phyloP scores from a whole-genome alignment of 2,888 invertebrate species.

The Strigamia maritima region DNA sequence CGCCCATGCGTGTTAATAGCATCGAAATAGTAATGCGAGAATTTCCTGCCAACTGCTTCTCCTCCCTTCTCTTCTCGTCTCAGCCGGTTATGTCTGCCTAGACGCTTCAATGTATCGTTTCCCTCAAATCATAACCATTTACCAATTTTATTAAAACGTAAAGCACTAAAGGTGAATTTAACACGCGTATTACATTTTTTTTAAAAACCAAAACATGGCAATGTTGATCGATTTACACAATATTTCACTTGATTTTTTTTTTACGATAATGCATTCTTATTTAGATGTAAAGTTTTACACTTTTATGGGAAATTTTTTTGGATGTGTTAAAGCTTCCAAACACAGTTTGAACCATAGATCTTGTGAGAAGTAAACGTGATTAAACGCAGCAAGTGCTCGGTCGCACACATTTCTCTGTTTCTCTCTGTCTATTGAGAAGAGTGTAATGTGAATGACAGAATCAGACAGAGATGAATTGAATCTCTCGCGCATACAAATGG shows the following conservation, averaged over 20 bases:
- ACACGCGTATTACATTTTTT: background rate
- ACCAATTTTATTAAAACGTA: slow-evolving; percentile 31
- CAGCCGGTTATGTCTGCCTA: slow-evolving; percentile 32
- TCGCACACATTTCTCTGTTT: slow-evolving; percentile 31
- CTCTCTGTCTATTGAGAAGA: slow-evolving; percentile 31
- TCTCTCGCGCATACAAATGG: slow-evolving; percentile 32
- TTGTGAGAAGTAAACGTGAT: slow-evolving; percentile 20
- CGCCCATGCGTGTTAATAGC: slow-evolving; percentile 32
- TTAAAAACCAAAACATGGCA: background rate
- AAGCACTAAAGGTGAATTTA: slow-evolving; percentile 28
- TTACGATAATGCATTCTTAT: slow-evolving; percentile 1
- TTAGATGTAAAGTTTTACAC: slow-evolving; percentile 22
- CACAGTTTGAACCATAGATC: slow-evolving; percentile 18
- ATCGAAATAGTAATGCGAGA: slow-evolving; percentile 34
- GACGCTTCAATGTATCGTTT: slow-evolving; percentile 34
- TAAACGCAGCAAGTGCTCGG: slow-evolving; percentile 34
- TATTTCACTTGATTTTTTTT: background rate
- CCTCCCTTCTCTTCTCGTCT: background rate
- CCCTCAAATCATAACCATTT: slow-evolving; percentile 31
- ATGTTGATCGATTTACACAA: slow-evolving; percentile 8
- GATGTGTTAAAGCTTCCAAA: slow-evolving; percentile 11
- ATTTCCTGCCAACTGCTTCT: slow-evolving; percentile 25
- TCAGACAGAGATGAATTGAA: slow-evolving; percentile 34
- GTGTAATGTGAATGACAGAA: slow-evolving; percentile 34
- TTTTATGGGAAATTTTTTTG: background rate